Base-by-base conservation (phyloP, 2,797 vertebrate genomes). In the Coregonus suidteri region DNA sequence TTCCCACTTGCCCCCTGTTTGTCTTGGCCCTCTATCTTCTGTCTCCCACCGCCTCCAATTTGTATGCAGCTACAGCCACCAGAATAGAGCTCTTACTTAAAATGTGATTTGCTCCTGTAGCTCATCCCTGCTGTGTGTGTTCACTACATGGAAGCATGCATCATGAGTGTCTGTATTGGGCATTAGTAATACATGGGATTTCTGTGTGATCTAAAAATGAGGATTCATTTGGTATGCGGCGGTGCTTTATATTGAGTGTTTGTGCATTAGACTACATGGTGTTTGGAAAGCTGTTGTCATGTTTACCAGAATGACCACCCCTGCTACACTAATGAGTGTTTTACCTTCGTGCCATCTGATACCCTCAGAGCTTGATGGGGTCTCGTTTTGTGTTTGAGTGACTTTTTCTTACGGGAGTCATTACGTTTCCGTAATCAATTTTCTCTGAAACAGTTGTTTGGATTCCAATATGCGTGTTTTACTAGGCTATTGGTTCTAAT, bases 131-230 rank as follows among this genome's bases (percentile, higher is more conserved):
- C 14, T 6, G 53, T 54, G 1, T 25, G 14, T 56, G 4, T 56
- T 5, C 56, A 62, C 18, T 62, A 62, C 6, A 18, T 6, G 56
- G 56, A 18, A 20, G 56, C n/a, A 3, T 62, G 6, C n/a, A 20
- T 62, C 15, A 2, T 20, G n/a, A 5, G 4, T 59, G n/a, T 59
- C 18, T 9, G 3, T 62, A 62, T n/a, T 20, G n/a, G n/a, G 18
- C 56, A 20, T 62, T 62, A 62, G 56, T 62, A 62, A 62, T n/a
- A 62, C 18, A 62, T n/a, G 56, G n/a, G 56, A 62, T 62, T 62
- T 62, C n/a, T 62, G 6, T 62, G 18, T 7, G 6, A 62, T 62
- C n/a, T 62, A 20, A 20, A 20, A 2, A 6, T 9, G 6, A 20
- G 56, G 56, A 62, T n/a, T 62, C 0, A 7, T 62, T 62, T 62